These are phyloP conservation scores for Polypedilum pembai DNA, from an alignment of 1,140 invertebrate genomes.

Conservation along the genomic window DNA sequence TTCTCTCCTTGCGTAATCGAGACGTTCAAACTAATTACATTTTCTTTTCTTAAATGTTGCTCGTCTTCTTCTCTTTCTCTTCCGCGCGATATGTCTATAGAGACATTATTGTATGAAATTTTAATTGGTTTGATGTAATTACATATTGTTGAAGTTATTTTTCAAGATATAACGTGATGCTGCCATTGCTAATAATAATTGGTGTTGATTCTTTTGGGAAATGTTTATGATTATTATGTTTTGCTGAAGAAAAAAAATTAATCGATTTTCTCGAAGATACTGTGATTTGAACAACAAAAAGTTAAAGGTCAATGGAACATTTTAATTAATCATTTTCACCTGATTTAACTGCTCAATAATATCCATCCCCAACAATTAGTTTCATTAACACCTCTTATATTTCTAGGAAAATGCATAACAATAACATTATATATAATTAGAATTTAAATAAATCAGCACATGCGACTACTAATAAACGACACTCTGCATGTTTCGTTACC, in stretches of 20 bases:
- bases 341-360: too few relatives aligned
- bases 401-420: not conserved
- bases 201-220: not conserved
- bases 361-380: not conserved
- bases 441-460: constrained; percentile 19
- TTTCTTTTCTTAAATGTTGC: not conserved
- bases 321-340: too few relatives aligned
- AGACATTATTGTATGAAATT: constrained; percentile 19
- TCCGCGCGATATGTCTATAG: not conserved
- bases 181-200: not conserved
- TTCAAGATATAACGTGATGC: not conserved
- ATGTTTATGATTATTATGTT: not conserved
- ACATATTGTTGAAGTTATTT: not conserved
- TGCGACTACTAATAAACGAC: not conserved
- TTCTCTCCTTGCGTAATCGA: not conserved
- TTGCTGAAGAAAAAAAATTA: not conserved
- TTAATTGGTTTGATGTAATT: constrained; percentile 16
- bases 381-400: constrained; percentile 17
- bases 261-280: not conserved
- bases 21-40: constrained; percentile 18
- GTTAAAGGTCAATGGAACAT: too few relatives aligned
- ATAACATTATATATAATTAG: not conserved
- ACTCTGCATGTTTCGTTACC: not conserved
- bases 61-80: not conserved
- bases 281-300: too few relatives aligned